These are phyloP conservation scores for Aplochiton taeniatus DNA, from an alignment of 2,797 vertebrate genomes.

Conservation along the genomic window DNA sequence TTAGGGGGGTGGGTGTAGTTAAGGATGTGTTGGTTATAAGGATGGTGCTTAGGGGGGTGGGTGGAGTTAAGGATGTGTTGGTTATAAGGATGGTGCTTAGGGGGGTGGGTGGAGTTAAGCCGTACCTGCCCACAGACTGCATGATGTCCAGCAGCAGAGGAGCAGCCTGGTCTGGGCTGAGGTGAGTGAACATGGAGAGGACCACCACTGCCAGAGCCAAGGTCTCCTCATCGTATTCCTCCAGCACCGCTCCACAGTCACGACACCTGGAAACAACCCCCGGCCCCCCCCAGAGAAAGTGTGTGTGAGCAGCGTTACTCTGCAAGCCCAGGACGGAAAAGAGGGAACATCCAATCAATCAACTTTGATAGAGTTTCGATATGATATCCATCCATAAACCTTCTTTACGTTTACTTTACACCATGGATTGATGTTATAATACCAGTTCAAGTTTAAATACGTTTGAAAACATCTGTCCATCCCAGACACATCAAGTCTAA, in stretches of 20 bases:
- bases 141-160: slow-evolving; percentile 97
- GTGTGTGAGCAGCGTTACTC: too few relatives aligned
- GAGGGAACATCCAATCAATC: too few relatives aligned
- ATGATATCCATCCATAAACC: too few relatives aligned
- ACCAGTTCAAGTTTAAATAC: too few relatives aligned
- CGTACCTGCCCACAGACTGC: slow-evolving; percentile 98
- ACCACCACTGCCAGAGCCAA: slow-evolving; percentile 92
- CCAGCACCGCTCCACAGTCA: slow-evolving; percentile 94
- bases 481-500: too few relatives aligned
- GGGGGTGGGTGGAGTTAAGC: background rate
- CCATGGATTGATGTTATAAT: too few relatives aligned
- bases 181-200: slow-evolving; percentile 95
- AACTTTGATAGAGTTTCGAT: too few relatives aligned
- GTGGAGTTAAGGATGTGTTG: too few relatives aligned
- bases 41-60: background rate
- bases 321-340: too few relatives aligned
- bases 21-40: slow-evolving; percentile 14
- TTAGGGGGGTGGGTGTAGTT: slow-evolving; percentile 8
- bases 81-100: slow-evolving; percentile 30
- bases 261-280: slow-evolving; percentile 80
- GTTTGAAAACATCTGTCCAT: too few relatives aligned
- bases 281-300: too few relatives aligned
- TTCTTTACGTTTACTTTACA: too few relatives aligned
- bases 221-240: slow-evolving; percentile 98
- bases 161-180: slow-evolving; percentile 95